phyloP scores from a whole-genome alignment of 2,888 invertebrate species.

The Chesias legatella region DNA sequence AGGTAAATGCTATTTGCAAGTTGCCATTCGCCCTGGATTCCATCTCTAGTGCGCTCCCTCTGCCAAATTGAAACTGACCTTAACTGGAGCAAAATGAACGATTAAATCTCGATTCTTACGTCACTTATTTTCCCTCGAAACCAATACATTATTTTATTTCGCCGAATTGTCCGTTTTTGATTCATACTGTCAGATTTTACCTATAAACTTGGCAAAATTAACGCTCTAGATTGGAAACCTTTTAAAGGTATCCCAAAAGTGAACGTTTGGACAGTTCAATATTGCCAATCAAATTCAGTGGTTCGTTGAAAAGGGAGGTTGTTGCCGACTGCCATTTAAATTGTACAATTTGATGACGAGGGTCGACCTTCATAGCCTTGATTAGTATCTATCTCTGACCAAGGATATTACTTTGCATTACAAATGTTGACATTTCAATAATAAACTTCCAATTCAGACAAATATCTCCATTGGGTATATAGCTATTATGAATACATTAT shows the following conservation, averaged over 20 bases:
- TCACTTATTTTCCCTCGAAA: constrained; percentile 31
- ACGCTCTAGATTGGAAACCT: constrained; percentile 50
- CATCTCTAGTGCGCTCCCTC: constrained; percentile 51
- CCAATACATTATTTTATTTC: constrained; percentile 39
- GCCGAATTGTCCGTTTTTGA: constrained; percentile 30
- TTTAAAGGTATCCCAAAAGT: constrained; percentile 46
- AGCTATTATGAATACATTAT: constrained; percentile 8
- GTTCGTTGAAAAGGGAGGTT: constrained; percentile 48
- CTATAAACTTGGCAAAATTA: constrained; percentile 41
- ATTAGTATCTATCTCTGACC: constrained; percentile 38
- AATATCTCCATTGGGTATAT: constrained; percentile 3
- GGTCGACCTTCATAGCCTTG: constrained; percentile 45
- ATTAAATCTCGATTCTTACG: constrained; percentile 46
- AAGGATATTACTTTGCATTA: constrained; percentile 39
- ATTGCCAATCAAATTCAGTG: constrained; percentile 60
- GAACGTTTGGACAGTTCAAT: constrained; percentile 59
- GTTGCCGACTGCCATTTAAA: constrained; percentile 50
- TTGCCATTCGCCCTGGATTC: constrained; percentile 52
- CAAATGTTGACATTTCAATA: constrained; percentile 29
- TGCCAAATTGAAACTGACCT: constrained; percentile 68
- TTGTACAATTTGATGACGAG: constrained; percentile 56
- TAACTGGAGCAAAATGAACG: constrained; percentile 60
- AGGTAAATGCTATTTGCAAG: constrained; percentile 70
- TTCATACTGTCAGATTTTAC: constrained; percentile 44
- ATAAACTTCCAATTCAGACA: constrained; percentile 14